Evolutionary conservation across 2,888 invertebrate species (phyloP), one percentile per base, ranked within the genome.

Genomic region (Pristionchus japonicus): DNA sequence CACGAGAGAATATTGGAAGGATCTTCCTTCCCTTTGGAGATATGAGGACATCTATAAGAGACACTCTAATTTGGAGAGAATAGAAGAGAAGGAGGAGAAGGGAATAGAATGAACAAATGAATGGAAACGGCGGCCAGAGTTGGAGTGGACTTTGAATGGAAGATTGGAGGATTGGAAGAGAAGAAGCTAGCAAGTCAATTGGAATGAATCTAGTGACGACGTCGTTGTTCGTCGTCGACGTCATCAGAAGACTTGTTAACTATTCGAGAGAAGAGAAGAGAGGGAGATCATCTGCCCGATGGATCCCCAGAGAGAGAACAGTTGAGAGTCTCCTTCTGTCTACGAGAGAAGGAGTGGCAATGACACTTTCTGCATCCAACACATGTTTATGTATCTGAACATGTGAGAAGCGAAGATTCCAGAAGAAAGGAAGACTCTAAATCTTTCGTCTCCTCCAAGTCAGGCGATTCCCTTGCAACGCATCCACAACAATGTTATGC

Each of bases 31-130:
- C 67, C 34, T 34, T 67, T 67, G 67, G 74, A 74, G 40, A 74
- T 74, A 74, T 74, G 74, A 74, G 74, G 74, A 74, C 74, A 74
- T 74, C 74, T 74, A 82, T 52, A 82, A 82, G 49, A 82, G 49
- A 82, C 52, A 52, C 82, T 47, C 49, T 52, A 52, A 52, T 82
- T 82, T 82, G 82, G 40, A 52, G 52, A 82, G 52, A 47, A 52
- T 82, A 47, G 82, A 31, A 52, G 82, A 52, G 52, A n/a, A n/a
- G 82, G 52, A 52, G 74, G 74, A 67, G 67, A 11, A 74, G 64
- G 64, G 74, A 74, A 74, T 74, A 74, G 74, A 74, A 74, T 74
- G 74, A 74, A 74, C 74, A 74, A 74, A 74, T 74, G 74, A 74
- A 74, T 74, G 74, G 40, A 74, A 52, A n/a, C 17, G 40, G n/a